These are phyloP conservation scores for Pseudonaja textilis DNA, from an alignment of 2,113 vertebrate genomes.

Conservation along the genomic window DNA sequence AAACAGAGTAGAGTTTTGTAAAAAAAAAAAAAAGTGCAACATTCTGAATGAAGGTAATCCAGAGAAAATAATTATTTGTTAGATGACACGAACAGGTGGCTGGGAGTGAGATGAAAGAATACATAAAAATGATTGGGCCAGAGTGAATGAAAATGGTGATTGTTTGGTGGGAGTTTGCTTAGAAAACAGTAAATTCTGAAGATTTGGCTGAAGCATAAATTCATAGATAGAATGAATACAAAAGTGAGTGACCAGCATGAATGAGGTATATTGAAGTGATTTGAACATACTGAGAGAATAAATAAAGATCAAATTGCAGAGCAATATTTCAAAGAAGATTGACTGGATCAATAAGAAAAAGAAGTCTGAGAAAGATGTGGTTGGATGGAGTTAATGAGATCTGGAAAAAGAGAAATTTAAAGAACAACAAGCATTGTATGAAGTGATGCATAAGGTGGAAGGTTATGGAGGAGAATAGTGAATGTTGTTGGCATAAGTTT, in stretches of 20 bases:
- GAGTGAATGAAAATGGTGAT: background rate
- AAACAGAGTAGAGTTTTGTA: background rate
- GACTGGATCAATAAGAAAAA: background rate
- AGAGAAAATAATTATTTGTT: background rate
- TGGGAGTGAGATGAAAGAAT: background rate
- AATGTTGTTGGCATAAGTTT: background rate
- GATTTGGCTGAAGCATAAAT: background rate
- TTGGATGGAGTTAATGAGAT: background rate
- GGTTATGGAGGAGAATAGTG: background rate
- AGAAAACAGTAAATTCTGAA: background rate
- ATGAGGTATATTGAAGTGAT: background rate
- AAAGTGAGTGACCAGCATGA: background rate
- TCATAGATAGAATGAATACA: background rate
- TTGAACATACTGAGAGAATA: background rate
- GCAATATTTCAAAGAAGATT: background rate
- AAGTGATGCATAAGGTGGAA: background rate
- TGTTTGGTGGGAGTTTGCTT: background rate
- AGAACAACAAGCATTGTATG: background rate
- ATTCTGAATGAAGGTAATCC: background rate
- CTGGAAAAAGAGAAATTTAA: background rate
- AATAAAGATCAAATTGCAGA: background rate
- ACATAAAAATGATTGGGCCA: background rate
- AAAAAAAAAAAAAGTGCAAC: background rate
- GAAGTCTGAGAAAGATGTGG: background rate
- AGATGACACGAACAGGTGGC: background rate